phyloP scores from a whole-genome alignment of 2,888 invertebrate species.

The Netelia virgata region DNA sequence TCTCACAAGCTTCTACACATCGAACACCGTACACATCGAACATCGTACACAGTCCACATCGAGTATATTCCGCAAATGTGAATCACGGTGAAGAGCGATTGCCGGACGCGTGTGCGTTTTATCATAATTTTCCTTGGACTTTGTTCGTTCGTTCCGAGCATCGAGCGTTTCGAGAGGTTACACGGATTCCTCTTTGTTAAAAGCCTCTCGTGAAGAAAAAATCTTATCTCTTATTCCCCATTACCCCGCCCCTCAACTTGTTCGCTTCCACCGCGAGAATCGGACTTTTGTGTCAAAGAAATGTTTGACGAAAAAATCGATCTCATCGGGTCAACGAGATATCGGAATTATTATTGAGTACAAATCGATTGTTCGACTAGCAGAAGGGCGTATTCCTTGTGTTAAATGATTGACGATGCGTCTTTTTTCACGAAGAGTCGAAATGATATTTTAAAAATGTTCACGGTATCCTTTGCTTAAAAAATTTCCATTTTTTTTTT shows the following conservation, averaged over 20 bases:
- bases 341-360: not conserved
- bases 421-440: too few relatives aligned
- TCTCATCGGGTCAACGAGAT: not conserved
- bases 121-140: constrained; percentile 56
- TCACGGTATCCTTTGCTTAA: too few relatives aligned
- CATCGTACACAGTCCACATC: constrained; percentile 5
- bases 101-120: constrained; percentile 21
- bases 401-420: too few relatives aligned
- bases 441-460: too few relatives aligned
- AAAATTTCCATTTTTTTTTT: too few relatives aligned
- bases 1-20: constrained; percentile 11
- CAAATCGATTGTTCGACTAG: too few relatives aligned
- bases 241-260: not conserved
- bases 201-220: not conserved
- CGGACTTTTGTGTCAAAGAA: not conserved
- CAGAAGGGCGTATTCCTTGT: too few relatives aligned
- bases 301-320: not conserved
- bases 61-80: constrained; percentile 23
- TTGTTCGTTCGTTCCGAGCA: constrained; percentile 39
- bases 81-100: constrained; percentile 59
- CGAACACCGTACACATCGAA: not conserved
- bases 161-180: constrained; percentile 42
- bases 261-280: not conserved
- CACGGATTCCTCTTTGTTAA: constrained; percentile 55
- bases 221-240: constrained; percentile 26